Base-by-base conservation (phyloP, 2,888 invertebrate genomes). In the Euplexia lucipara region DNA sequence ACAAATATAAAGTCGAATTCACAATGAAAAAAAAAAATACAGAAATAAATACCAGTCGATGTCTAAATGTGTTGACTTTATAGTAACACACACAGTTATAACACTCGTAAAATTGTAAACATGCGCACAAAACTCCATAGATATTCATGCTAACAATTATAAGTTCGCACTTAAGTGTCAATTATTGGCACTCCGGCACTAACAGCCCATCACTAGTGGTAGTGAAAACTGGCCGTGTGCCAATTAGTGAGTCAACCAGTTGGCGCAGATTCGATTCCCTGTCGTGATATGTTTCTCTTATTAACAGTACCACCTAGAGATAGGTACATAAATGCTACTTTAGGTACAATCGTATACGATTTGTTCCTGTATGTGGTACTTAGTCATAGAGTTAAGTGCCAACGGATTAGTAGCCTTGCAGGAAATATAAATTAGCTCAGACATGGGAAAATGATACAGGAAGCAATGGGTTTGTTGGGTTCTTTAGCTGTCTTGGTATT, bases 231-330 rank as follows among this genome's bases (percentile, higher is more conserved):
- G 86, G 85, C 76, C 67, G 68, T 79, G 70, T 79, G 85, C 86
- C 85, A 87, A 87, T 86, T 85, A 86, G 85, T 75, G 75, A 79
- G 78, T 73, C 68, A 75, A 81, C 82, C 77, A 79, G 81, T 81
- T 78, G 73, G 80, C 70, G 74, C 78, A 67, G 79, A 73, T 85
- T 83, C 82, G 80, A 75, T 75, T 81, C 82, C 75, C 60, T 67
- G 83, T 54, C 65, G 78, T 75, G 79, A 77, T 73, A 73, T 75
- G 83, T 78, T 82, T 82, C 81, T 82, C 80, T 78, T 72, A 81
- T 81, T 82, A 81, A 75, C 69, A 63, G 71, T 66, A 60, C 47
- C 34, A 51, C 44, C 39, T 45, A 56, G 41, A 56, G 41, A 45
- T 42, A 56, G 32, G 9, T 56, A 61, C 49, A 37, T 68, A 62